These are phyloP conservation scores for Meteorus cinctellus DNA, from an alignment of 2,888 invertebrate species.

Conservation along the genomic window DNA sequence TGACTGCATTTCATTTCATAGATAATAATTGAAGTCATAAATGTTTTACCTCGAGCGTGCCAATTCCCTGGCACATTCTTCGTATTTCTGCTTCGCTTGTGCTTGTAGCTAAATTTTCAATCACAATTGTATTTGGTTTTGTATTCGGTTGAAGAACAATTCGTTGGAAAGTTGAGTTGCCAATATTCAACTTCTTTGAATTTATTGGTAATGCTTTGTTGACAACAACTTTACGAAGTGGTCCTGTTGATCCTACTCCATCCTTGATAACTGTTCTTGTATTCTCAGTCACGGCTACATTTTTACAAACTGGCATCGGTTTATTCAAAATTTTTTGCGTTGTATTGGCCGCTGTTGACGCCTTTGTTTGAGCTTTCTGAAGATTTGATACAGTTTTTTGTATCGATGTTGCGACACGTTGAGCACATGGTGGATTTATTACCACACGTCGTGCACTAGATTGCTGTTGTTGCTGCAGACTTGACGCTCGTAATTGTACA, in stretches of 20 bases:
- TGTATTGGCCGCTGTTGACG: background rate
- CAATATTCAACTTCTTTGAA: constrained; percentile 54
- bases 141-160: constrained; percentile 60
- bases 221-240: constrained; percentile 53
- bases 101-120: constrained; percentile 75
- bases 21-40: constrained; percentile 33
- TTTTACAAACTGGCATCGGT: constrained; percentile 45
- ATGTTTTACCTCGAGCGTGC: constrained; percentile 74
- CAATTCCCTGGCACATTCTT: constrained; percentile 74
- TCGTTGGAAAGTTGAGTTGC: constrained; percentile 58
- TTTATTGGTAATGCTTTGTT: constrained; percentile 47
- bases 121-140: constrained; percentile 72
- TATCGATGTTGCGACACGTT: constrained; percentile 55
- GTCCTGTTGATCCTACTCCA: constrained; percentile 37
- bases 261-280: constrained; percentile 60
- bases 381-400: constrained; percentile 60
- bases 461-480: constrained; percentile 48
- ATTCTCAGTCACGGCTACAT: constrained; percentile 49
- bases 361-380: constrained; percentile 50
- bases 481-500: constrained; percentile 36
- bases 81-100: constrained; percentile 74
- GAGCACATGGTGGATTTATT: constrained; percentile 59
- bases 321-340: constrained; percentile 38
- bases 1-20: background rate
- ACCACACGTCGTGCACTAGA: constrained; percentile 62